Evolutionary conservation across 2,888 invertebrate species (phyloP), one percentile per base, ranked within the genome.

Genomic region (Eupithecia inturbata): DNA sequence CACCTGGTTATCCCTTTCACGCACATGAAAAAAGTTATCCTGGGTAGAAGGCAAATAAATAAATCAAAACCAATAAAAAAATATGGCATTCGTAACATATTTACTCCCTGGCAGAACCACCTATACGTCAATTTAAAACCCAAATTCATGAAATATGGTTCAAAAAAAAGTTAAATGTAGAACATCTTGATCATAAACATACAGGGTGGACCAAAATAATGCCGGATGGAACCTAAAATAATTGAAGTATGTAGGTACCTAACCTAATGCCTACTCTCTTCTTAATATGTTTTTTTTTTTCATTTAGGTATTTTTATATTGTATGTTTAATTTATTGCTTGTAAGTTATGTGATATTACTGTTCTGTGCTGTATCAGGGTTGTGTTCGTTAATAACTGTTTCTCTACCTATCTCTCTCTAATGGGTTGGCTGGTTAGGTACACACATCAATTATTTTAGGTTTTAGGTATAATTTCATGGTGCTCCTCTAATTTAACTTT

Each of bases 1-100:
- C 68, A 76, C 76, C 76, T 70, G 49, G 53, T 68, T 60, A 76
- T 71, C 33, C 76, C 76, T 66, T 60, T 71, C 66, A 76, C 62
- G 76, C 73, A 76, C 76, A 76, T 76, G 71, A 76, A 53, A 76
- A 76, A 73, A 68, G 76, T 76, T 68, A 76, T 73, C 76, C 76
- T 76, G 76, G 60, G 73, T 63, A 76, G 60, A 70, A 76, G 41
- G 53, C 68, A 73, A 68, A 66, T 31, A 45, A 73, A 76, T 26
- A 39, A 39, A 66, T 39, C 4, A 64, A 71, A 73, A 70, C 64
- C 49, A 68, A 31, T 28, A 19, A 45, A 60, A n/a, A 41, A 9
- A 57, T 66, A 45, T 66, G 7, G 28, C 36, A 45, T 72, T 70
- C 75, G 75, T 75, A 75, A 75, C 75, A 75, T 64, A 67, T 53